A percentile compares a stretch with the other conserved stretches of the same genome.
These are phyloP conservation scores for Branchipolynoe longqiensis DNA, from an alignment of 2,888 invertebrate genomes.

Conservation along the genomic window DNA sequence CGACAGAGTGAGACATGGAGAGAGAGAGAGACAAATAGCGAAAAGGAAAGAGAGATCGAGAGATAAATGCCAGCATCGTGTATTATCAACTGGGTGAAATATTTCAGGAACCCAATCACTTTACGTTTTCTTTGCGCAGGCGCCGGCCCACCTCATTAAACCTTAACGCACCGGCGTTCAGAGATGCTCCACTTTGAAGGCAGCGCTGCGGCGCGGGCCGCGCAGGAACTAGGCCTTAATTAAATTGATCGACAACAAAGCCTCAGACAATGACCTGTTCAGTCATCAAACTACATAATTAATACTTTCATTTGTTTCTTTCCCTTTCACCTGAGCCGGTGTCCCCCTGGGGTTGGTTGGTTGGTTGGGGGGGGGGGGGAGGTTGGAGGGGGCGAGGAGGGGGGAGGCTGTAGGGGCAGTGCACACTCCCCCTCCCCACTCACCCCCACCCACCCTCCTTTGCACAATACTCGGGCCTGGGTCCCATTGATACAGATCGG, in stretches of 20 bases:
- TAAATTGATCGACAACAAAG: constrained; percentile 51
- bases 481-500: constrained; percentile 34
- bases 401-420: no score
- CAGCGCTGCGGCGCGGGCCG: constrained; percentile 37
- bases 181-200: constrained; percentile 47
- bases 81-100: constrained; percentile 13
- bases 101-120: constrained; percentile 49
- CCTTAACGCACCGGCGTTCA: not conserved
- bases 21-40: no score
- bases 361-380: not conserved
- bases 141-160: constrained; percentile 28
- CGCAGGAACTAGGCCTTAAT: constrained; percentile 46
- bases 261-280: constrained; percentile 43
- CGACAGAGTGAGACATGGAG: no score
- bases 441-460: not conserved
- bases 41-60: no score
- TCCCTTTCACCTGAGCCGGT: constrained; percentile 42
- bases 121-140: constrained; percentile 42
- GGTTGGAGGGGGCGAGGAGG: not conserved
- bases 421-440: no score
- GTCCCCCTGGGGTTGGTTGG: constrained; percentile 10
- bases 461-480: not conserved
- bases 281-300: constrained; percentile 56
- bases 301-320: constrained; percentile 56
- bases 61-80: constrained; percentile 43